Evolutionary conservation across 35 echinoderm and acorn worm genomes (phyloP).

Genomic region (Chiridota heheva): DNA sequence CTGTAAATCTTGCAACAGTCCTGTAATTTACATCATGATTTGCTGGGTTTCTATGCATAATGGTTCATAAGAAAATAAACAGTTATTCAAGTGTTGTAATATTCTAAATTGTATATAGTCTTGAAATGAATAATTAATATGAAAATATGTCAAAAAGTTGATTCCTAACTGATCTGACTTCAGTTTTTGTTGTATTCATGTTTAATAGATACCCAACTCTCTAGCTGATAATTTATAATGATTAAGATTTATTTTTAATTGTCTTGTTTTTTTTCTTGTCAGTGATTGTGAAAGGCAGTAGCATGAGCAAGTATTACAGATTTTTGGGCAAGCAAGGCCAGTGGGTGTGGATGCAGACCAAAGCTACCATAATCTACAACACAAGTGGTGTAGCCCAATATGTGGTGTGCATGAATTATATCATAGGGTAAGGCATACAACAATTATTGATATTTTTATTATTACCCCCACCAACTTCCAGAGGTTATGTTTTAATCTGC

Average conservation of each 20-base stretch:
- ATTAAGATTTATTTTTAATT: background rate
- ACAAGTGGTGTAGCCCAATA: slow-evolving; percentile 96
- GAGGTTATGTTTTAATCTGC: background rate
- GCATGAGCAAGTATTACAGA: slow-evolving; percentile 97
- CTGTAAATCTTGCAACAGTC: too few relatives aligned
- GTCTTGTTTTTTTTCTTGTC: slow-evolving; percentile 18
- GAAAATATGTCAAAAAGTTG: too few relatives aligned
- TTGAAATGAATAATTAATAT: too few relatives aligned
- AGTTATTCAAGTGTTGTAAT: too few relatives aligned
- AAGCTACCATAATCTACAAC: slow-evolving; percentile 98
- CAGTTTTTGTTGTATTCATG: too few relatives aligned
- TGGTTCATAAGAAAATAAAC: too few relatives aligned
- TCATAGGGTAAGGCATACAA: slow-evolving; percentile 93
- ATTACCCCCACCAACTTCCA: background rate
- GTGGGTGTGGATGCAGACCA: slow-evolving; percentile 99
- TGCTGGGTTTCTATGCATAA: too few relatives aligned
- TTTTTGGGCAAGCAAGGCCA: slow-evolving; percentile 86
- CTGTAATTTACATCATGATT: too few relatives aligned
- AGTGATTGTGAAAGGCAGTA: slow-evolving; percentile 97
- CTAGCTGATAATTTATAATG: too few relatives aligned
- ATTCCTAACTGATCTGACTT: too few relatives aligned
- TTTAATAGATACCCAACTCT: too few relatives aligned
- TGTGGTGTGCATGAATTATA: slow-evolving; percentile 98
- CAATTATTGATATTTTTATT: background rate
- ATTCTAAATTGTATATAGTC: too few relatives aligned